Conservation (phyloP, 2,113 vertebrate species). For the Microtus montanus region DNA sequence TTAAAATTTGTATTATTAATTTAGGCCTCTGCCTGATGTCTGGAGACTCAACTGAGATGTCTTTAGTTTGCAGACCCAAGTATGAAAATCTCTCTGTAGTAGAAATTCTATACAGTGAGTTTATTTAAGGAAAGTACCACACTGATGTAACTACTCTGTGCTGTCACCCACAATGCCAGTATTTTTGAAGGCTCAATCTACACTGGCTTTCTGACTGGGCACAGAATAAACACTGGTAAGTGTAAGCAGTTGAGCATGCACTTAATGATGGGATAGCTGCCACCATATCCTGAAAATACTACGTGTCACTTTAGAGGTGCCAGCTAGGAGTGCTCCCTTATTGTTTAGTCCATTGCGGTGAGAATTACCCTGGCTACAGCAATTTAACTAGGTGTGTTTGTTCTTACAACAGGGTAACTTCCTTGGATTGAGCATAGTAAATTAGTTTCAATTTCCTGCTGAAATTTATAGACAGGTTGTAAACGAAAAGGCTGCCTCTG, state of each 20-base stretch:
- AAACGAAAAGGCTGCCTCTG: conserved; percentile 77
- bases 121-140: conserved; percentile 24
- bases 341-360: conserved; percentile 47
- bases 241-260: conserved; percentile 3
- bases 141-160: not conserved
- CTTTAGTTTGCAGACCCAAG: not conserved
- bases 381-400: conserved; percentile 47
- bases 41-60: conserved; percentile 37
- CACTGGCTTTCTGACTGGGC: not conserved
- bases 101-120: not conserved
- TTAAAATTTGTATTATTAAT: conserved; percentile 29
- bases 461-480: conserved; percentile 79
- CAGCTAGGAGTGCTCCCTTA: not conserved
- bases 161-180: not conserved
- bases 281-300: conserved; percentile 15
- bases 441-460: conserved; percentile 81
- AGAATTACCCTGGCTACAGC: conserved; percentile 35
- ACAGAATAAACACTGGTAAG: not conserved
- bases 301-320: not conserved
- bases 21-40: conserved; percentile 45
- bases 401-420: conserved; percentile 73
- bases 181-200: not conserved
- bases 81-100: not conserved
- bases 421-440: conserved; percentile 73
- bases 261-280: conserved; percentile 47